Evolutionary conservation across 2,113 vertebrate species (phyloP).

Genomic region (Nycticebus coucang): DNA sequence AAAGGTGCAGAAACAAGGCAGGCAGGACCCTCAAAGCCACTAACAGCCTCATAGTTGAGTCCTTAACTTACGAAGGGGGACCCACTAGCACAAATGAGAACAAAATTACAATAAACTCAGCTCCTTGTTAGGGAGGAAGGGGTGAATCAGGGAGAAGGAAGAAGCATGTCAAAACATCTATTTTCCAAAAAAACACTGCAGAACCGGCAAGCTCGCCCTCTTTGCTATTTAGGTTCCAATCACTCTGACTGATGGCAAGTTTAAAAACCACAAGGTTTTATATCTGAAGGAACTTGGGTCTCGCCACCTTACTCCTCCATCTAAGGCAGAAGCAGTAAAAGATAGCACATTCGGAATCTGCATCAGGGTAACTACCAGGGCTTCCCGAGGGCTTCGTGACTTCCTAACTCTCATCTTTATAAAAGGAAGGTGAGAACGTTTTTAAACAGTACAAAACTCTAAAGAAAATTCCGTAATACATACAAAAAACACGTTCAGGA

Average conservation of each 20-base stretch:
- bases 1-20: slow-evolving; percentile 12
- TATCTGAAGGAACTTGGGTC: slow-evolving; percentile 23
- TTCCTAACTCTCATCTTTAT: not conserved
- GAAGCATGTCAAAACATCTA: slow-evolving; percentile 17
- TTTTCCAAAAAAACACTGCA: not conserved
- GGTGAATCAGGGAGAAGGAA: slow-evolving; percentile 53
- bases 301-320: not conserved
- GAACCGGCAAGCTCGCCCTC: not conserved
- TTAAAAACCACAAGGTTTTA: not conserved
- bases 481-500: not conserved
- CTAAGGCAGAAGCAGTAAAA: not conserved
- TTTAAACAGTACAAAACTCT: not conserved
- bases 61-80: not conserved
- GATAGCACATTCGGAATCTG: not conserved
- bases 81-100: slow-evolving; percentile 42
- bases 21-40: slow-evolving; percentile 24
- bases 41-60: not conserved
- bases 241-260: not conserved
- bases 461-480: not conserved
- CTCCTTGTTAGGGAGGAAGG: slow-evolving; percentile 27
- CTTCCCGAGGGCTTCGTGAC: not conserved
- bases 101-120: slow-evolving; percentile 30
- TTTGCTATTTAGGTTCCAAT: slow-evolving; percentile 46
- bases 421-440: not conserved
- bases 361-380: not conserved